Percentiles rank a stretch among this genome's conserved stretches.
phyloP scores from a whole-genome alignment of 2,888 invertebrate species.

The Pegoplata infirma region DNA sequence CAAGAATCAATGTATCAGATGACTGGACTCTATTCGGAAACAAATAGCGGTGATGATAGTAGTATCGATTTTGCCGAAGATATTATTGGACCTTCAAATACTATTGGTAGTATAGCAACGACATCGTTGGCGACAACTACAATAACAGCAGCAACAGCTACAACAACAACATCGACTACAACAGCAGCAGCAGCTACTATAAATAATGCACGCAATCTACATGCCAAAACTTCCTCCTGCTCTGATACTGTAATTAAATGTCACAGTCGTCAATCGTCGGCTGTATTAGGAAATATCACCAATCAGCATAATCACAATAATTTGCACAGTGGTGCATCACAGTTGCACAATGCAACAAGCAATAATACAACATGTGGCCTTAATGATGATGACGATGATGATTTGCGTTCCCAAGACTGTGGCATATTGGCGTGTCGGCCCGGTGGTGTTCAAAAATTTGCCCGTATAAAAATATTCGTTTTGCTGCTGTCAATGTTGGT shows the following conservation, averaged over 20 bases:
- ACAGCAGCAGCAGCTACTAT: conserved; percentile 11
- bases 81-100: conserved; percentile 67
- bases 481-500: conserved; percentile 92
- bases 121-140: conserved; percentile 52
- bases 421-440: conserved; percentile 93
- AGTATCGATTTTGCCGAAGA: conserved; percentile 79
- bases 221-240: conserved; percentile 53
- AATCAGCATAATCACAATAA: conserved; percentile 77
- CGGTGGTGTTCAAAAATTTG: conserved; percentile 90
- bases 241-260: conserved; percentile 79
- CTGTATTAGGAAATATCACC: conserved; percentile 70
- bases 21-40: conserved; percentile 90
- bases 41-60: conserved; percentile 81
- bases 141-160: conserved; percentile 66
- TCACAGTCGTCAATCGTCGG: conserved; percentile 89
- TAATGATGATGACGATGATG: conserved; percentile 83
- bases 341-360: conserved; percentile 72
- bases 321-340: conserved; percentile 78
- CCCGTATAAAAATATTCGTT: conserved; percentile 95
- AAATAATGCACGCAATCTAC: conserved; percentile 59
- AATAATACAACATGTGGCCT: conserved; percentile 64
- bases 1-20: conserved; percentile 94
- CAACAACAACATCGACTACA: too few relatives aligned
- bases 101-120: conserved; percentile 51
- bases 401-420: conserved; percentile 86